phyloP scores from a whole-genome alignment of 2,797 vertebrate species.

The Molossus alvarezi region DNA sequence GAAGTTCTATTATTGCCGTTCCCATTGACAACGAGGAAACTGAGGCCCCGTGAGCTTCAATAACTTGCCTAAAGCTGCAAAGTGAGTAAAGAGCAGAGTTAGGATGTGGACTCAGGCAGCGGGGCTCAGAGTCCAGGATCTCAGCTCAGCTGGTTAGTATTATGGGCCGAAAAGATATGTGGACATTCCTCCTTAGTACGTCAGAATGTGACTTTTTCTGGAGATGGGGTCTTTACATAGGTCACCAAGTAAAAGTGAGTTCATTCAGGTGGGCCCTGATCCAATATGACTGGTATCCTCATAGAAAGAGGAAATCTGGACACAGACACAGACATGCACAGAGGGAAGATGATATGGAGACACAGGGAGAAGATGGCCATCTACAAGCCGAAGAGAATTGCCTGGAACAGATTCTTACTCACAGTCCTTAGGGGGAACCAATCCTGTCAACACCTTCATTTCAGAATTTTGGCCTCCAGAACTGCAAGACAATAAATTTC shows the following conservation, averaged over 20 bases:
- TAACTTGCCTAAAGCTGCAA: not conserved
- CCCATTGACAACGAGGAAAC: not conserved
- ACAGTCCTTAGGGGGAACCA: not conserved
- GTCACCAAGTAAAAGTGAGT: slow-evolving; percentile 11
- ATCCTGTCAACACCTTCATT: not conserved
- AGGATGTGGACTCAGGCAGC: not conserved
- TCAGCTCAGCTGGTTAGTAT: not conserved
- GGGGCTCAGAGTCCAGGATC: not conserved
- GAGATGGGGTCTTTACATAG: not conserved
- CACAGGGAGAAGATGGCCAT: not conserved
- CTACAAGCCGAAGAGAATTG: not conserved
- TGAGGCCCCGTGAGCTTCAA: not conserved
- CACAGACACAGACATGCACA: not conserved
- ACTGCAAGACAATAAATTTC: not conserved
- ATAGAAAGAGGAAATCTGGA: not conserved
- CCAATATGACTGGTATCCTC: not conserved
- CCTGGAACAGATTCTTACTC: not conserved
- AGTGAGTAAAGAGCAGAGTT: slow-evolving; percentile 16
- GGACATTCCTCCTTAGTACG: not conserved
- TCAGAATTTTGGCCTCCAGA: not conserved
- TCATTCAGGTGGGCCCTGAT: not conserved
- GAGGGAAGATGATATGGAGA: not conserved
- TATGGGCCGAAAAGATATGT: not conserved
- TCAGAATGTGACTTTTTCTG: not conserved
- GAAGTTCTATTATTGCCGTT: not conserved